Conservation (phyloP, 2,113 vertebrate species). For the Myocastor coypus region DNA sequence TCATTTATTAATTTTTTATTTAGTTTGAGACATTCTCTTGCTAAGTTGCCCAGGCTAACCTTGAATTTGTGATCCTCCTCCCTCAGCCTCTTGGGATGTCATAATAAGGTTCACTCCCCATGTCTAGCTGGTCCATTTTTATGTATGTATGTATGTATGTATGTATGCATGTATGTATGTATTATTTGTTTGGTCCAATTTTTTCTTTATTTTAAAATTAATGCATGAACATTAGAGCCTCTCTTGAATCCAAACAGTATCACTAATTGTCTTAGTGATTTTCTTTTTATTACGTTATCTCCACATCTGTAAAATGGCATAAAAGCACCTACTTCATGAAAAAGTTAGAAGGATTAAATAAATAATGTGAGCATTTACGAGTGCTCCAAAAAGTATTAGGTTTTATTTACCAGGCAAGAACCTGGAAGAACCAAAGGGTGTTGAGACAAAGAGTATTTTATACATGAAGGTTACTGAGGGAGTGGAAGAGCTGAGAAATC, state of each 20-base stretch:
- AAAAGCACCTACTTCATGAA: background rate
- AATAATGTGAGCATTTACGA: background rate
- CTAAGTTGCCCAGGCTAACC: background rate
- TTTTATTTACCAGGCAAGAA: background rate
- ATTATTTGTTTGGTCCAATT: too few relatives aligned
- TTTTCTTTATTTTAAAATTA: background rate
- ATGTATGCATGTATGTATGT: too few relatives aligned
- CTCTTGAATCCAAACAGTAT: background rate
- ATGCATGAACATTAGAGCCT: background rate
- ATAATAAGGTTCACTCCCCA: background rate
- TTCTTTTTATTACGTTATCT: background rate
- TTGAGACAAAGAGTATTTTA: background rate
- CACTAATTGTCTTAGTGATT: background rate
- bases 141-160: too few relatives aligned
- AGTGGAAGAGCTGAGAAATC: background rate
- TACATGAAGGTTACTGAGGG: background rate
- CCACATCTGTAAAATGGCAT: background rate
- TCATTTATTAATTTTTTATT: background rate
- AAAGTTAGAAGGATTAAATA: background rate
- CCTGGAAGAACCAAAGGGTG: background rate
- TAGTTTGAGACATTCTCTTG: background rate
- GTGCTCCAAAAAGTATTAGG: background rate
- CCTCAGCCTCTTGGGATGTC: background rate
- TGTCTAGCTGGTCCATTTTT: background rate
- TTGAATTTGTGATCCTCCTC: background rate